Base-by-base conservation (phyloP, 2,113 vertebrate genomes). In the Caretta caretta region DNA sequence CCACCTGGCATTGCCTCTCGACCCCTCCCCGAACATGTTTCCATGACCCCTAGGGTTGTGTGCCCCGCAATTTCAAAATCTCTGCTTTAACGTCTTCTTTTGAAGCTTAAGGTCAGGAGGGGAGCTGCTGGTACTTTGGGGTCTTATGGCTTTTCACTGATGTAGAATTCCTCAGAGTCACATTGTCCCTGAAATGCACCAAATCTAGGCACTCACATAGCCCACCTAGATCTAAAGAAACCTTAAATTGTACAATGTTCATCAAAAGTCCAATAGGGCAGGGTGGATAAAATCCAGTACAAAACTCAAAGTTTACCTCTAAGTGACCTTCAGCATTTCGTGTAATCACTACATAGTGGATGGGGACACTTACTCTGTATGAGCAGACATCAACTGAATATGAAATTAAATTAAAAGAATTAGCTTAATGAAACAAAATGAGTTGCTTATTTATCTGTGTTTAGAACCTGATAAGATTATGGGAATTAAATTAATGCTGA, bases 331-430 rank as follows among this genome's bases (percentile, higher is more conserved):
- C 91, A 85, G 46, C 42, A n/a, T 92, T 97, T 94, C 83, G 29
- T 31, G 86, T 89, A 92, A 88, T 84, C 94, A 94, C 4, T 53
- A 42, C 54, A 87, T 75, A 96, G 84, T 92, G 62, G 80, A 96
- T 94, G 84, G 90, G 85, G 76, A 90, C 85, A 25, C 25, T 56
- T 92, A 84, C 72, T 89, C 79, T 85, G 78, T 25, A 86, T 76
- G 79, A 91, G 90, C 51, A 80, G 79, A 97, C 83, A 92, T 90
- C 48, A 95, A 88, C 69, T 84, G 96, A 95, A 93, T 57, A 86
- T 90, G 53, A 94, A 96, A 91, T 83, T 83, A 96, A 85, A 56
- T 29, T 83, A 79, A 94, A 97, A 93, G 88, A 95, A 97, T 96
- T 95, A 87, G 72, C 97, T 95, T 93, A 95, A 80, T 91, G 82